Conservation (phyloP, 2,888 invertebrate genomes). For the Lasius platythorax region DNA sequence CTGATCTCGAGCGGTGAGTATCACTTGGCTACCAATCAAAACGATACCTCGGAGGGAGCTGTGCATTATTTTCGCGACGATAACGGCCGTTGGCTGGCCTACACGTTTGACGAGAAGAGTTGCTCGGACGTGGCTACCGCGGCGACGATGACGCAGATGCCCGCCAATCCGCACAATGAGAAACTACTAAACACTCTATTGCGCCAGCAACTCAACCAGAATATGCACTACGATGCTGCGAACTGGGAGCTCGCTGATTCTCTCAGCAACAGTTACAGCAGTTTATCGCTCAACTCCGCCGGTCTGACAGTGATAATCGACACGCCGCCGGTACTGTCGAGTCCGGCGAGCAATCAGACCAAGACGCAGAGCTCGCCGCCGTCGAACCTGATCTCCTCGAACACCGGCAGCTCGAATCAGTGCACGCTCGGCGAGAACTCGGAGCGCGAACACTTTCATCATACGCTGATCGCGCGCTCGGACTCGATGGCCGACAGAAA, state of each 20-base stretch:
- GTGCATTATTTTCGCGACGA: conserved; percentile 96
- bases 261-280: conserved; percentile 86
- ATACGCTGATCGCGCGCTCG: conserved; percentile 75
- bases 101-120: conserved; percentile 94
- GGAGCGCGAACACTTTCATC: conserved; percentile 82
- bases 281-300: conserved; percentile 86
- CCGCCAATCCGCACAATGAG: conserved; percentile 75
- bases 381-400: conserved; percentile 76
- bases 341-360: conserved; percentile 78
- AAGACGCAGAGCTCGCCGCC: conserved; percentile 80
- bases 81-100: conserved; percentile 94
- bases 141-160: conserved; percentile 84
- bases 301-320: conserved; percentile 85
- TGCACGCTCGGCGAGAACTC: conserved; percentile 81
- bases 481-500: conserved; percentile 82
- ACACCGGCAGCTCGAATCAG: conserved; percentile 87
- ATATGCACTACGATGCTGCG: conserved; percentile 73
- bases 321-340: conserved; percentile 82
- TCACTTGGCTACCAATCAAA: conserved; percentile 91
- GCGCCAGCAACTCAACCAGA: conserved; percentile 80
- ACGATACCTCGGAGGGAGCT: conserved; percentile 93
- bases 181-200: conserved; percentile 83
- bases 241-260: conserved; percentile 85
- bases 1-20: conserved; percentile 86
- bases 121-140: conserved; percentile 86